Conservation (phyloP, 2,888 invertebrate species). For the Idaea biselata region DNA sequence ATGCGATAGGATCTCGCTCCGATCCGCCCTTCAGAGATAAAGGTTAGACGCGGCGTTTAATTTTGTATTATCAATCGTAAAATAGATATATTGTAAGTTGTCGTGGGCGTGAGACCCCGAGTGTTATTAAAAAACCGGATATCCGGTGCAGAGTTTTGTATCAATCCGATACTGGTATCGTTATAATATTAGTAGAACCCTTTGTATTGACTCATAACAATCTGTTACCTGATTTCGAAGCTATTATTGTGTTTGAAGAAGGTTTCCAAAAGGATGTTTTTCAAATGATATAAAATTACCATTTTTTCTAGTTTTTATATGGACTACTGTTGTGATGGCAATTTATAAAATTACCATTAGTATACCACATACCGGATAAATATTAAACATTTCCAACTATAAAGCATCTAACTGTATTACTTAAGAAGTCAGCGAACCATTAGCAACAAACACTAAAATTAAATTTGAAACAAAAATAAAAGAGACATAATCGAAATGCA, state of each 20-base stretch:
- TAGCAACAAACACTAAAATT: not conserved
- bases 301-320: slow-evolving; percentile 2
- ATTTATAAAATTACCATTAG: not conserved
- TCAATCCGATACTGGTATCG: slow-evolving; percentile 46
- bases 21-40: slow-evolving; percentile 36
- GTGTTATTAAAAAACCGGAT: slow-evolving; percentile 62
- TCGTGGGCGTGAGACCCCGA: slow-evolving; percentile 63
- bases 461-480: not conserved
- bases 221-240: not conserved
- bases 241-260: not conserved
- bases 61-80: slow-evolving; percentile 41
- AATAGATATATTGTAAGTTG: slow-evolving; percentile 39
- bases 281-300: slow-evolving; percentile 8
- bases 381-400: too few species aligned
- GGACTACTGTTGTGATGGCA: not conserved
- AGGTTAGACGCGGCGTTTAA: slow-evolving; percentile 49
- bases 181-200: slow-evolving; percentile 26
- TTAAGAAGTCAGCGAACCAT: not conserved
- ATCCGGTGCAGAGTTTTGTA: slow-evolving; percentile 58
- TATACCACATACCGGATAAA: too few species aligned
- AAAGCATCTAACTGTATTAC: too few species aligned
- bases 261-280: not conserved
- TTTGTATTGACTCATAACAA: not conserved
- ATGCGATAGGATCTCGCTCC: slow-evolving; percentile 53
- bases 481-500: slow-evolving; percentile 1